Base-by-base conservation (phyloP, 2,888 invertebrate genomes). In the Hydroisotoma schaefferi region DNA sequence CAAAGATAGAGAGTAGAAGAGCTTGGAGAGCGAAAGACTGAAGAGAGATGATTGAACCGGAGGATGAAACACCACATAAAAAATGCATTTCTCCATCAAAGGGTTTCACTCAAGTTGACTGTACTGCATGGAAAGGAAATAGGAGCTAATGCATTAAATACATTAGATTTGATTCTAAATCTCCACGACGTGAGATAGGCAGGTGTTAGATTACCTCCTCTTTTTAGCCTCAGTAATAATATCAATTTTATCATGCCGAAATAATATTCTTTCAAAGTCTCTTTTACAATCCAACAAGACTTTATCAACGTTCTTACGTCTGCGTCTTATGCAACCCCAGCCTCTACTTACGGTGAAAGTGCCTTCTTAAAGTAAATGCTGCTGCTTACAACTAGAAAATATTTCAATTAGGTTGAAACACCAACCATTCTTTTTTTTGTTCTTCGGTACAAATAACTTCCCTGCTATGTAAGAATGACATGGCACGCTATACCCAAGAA, bases 1-100 rank as follows among this genome's bases (percentile, higher is more conserved):
- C 20, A 46, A 20, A 40, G 40, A 40, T 40, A 18, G 40, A 33
- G 43, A 43, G 43, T 47, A 23, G 25, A 12, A 10, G 8, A 47
- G 6, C 20, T 20, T 47, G 4, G 53, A 12, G 37, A 48, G 3
- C 54, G 57, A 26, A 43, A 47, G 51, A 40, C 28, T 29, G 26
- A 29, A 49, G 53, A 53, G 53, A 53, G 53, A 43, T 53, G 53
- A 53, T 53, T 53, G 53, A 38, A 37, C 43, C 53, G 18, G 53
- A 40, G 53, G 18, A 53, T 40, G 53, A 56, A 28, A 53, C 64
- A 66, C 56, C 61, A 66, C 63, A 66, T 68, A 70, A 70, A 70
- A 68, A 68, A 70, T 67, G 66, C 68, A 70, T 68, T 68, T 70
- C 56, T 48, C 65, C 62, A 66, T 68, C 63, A 62, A 64, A 62